phyloP scores from a whole-genome alignment of 2,797 vertebrate species.

The Leuciscus waleckii region DNA sequence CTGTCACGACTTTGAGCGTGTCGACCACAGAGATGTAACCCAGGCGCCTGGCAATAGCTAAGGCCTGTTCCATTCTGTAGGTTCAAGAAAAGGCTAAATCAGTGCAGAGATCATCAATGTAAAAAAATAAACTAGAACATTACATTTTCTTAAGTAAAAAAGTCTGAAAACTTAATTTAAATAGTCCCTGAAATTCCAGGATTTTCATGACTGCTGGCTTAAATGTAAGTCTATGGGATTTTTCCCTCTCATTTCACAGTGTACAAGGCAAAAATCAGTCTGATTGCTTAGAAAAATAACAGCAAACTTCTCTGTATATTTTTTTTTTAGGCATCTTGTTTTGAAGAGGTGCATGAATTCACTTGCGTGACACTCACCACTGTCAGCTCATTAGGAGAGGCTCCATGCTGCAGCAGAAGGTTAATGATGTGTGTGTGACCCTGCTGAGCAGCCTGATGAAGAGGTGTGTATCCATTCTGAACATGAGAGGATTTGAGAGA shows the following conservation, averaged over 20 bases:
- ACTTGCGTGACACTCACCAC: conserved; percentile 76
- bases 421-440: conserved; percentile 99
- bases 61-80: conserved; percentile 92
- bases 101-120: too few species aligned
- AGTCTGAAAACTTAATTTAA: too few species aligned
- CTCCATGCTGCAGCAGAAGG: conserved; percentile 89
- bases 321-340: not conserved
- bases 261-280: not conserved
- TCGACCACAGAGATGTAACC: conserved; percentile 99
- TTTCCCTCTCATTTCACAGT: not conserved
- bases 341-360: not conserved
- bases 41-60: conserved; percentile 92
- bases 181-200: too few species aligned
- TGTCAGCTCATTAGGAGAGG: conserved; percentile 93
- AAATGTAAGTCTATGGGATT: not conserved
- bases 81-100: not conserved
- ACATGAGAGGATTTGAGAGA: conserved; percentile 15
- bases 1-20: conserved; percentile 94
- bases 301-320: not conserved
- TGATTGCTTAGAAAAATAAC: not conserved
- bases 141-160: too few species aligned
- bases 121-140: not conserved
- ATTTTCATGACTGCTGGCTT: too few species aligned
- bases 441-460: conserved; percentile 97
- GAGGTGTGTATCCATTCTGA: conserved; percentile 94